Percentiles rank a stretch among this genome's conserved stretches.
Evolutionary conservation across 2,797 vertebrate genomes (phyloP).

Genomic region (Mastacembelus armatus): DNA sequence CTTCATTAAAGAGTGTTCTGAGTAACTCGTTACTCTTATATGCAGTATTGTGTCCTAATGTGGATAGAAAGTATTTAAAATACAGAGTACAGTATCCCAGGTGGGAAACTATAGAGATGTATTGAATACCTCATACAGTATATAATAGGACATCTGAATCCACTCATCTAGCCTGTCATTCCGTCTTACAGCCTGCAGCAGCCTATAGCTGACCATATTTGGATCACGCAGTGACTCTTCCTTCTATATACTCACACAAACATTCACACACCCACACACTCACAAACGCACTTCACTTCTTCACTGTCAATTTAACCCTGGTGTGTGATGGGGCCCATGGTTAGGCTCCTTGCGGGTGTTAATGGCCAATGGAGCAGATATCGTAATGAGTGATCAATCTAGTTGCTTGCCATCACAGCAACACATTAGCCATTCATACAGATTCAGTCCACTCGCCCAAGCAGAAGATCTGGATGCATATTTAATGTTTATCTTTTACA

Average conservation of each 20-base stretch:
- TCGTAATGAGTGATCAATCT: constrained; percentile 99
- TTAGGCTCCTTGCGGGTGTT: constrained; percentile 92
- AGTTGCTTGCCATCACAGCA: constrained; percentile 93
- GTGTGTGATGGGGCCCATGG: constrained; percentile 93
- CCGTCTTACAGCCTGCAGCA: constrained; percentile 36
- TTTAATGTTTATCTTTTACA: constrained; percentile 94
- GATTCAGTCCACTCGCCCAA: constrained; percentile 96
- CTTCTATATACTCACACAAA: constrained; percentile 10
- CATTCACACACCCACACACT: constrained; percentile 21
- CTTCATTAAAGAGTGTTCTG: constrained; percentile 70
- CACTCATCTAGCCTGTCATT: constrained; percentile 42
- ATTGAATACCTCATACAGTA: constrained; percentile 53
- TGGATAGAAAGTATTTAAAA: constrained; percentile 73
- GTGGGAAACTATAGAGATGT: constrained; percentile 58
- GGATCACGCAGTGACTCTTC: constrained; percentile 42
- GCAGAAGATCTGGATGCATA: constrained; percentile 90
- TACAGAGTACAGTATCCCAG: constrained; percentile 52
- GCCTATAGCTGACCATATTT: constrained; percentile 50
- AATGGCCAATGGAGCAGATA: constrained; percentile 98
- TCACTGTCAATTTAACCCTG: constrained; percentile 98
- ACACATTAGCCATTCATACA: constrained; percentile 99
- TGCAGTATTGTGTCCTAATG: constrained; percentile 61
- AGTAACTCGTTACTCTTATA: constrained; percentile 64
- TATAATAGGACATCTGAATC: constrained; percentile 70
- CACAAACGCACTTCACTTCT: constrained; percentile 69